These are phyloP conservation scores for Zaprionus kolodkinae DNA, from an alignment of 1,140 invertebrate species.

Conservation along the genomic window DNA sequence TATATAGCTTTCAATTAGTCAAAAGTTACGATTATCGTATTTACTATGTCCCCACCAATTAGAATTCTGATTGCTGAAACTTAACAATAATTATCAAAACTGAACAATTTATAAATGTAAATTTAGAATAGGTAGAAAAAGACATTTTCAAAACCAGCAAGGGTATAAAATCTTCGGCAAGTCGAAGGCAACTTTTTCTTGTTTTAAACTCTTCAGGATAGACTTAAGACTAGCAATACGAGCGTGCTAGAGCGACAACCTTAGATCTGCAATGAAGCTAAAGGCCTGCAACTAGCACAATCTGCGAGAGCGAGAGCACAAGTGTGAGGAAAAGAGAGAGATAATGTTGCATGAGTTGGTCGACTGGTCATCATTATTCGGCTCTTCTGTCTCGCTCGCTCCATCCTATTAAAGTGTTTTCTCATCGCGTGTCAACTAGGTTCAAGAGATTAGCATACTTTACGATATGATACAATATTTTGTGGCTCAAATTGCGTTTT, in stretches of 20 bases:
- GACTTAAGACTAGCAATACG: background rate
- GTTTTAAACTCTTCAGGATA: background rate
- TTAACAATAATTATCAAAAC: background rate
- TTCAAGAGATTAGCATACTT: slow-evolving; percentile 13
- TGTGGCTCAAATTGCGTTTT: slow-evolving; percentile 37
- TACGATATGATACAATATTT: slow-evolving; percentile 15
- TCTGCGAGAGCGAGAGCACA: background rate
- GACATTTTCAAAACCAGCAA: background rate
- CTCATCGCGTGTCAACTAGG: slow-evolving; percentile 3
- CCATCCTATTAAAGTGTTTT: background rate
- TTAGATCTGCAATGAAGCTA: background rate
- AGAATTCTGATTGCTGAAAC: background rate
- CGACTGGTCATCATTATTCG: background rate
- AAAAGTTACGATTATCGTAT: background rate
- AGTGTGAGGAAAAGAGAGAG: background rate
- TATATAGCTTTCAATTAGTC: background rate
- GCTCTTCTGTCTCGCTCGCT: background rate
- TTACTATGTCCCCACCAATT: slow-evolving; percentile 2
- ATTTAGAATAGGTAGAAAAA: background rate
- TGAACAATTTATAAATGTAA: background rate
- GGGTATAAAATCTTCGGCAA: background rate
- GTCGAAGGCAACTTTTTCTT: background rate
- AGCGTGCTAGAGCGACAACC: background rate
- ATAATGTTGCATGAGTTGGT: background rate
- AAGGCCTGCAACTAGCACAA: slow-evolving; percentile 2